These are phyloP conservation scores for Stenoptilia bipunctidactyla DNA, from an alignment of 2,888 invertebrate genomes.

Conservation along the genomic window DNA sequence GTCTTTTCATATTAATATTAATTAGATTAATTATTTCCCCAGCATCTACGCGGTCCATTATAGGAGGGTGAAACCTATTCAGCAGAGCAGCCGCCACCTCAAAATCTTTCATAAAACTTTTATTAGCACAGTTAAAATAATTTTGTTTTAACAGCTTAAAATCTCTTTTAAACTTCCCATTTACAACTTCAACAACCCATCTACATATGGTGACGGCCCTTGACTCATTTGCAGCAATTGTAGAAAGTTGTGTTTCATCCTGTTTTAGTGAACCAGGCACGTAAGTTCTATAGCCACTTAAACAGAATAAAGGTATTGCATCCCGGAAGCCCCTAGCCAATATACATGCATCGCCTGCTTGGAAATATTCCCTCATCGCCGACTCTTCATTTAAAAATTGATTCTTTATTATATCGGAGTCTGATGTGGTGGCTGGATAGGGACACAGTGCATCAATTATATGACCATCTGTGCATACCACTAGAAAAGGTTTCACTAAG, in stretches of 20 bases:
- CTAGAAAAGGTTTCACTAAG: no score
- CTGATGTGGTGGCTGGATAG: constrained; percentile 15
- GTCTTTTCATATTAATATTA: not conserved
- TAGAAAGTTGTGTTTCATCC: constrained; percentile 6
- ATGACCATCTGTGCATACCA: constrained; percentile 17
- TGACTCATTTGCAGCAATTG: constrained; percentile 10
- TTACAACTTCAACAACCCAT: constrained; percentile 9
- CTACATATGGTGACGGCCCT: constrained; percentile 11
- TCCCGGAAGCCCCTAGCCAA: constrained; percentile 2
- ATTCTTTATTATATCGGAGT: constrained; percentile 12
- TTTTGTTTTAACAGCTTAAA: constrained; percentile 11
- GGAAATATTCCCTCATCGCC: not conserved
- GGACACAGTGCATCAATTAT: constrained; percentile 16
- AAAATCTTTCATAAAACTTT: constrained; percentile 4
- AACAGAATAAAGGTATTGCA: not conserved
- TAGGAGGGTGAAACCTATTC: constrained; percentile 7
- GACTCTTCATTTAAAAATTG: not conserved
- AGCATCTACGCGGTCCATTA: no score
- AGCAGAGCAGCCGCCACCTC: constrained; percentile 4
- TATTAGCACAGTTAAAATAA: constrained; percentile 13
- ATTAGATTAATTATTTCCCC: no score
- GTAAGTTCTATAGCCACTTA: constrained; percentile 2
- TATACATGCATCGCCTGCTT: no score
- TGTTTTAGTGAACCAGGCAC: constrained; percentile 3
- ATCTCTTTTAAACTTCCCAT: constrained; percentile 10